Evolutionary conservation across 1,140 invertebrate genomes (phyloP).

Genomic region (Hirudo medicinalis): DNA sequence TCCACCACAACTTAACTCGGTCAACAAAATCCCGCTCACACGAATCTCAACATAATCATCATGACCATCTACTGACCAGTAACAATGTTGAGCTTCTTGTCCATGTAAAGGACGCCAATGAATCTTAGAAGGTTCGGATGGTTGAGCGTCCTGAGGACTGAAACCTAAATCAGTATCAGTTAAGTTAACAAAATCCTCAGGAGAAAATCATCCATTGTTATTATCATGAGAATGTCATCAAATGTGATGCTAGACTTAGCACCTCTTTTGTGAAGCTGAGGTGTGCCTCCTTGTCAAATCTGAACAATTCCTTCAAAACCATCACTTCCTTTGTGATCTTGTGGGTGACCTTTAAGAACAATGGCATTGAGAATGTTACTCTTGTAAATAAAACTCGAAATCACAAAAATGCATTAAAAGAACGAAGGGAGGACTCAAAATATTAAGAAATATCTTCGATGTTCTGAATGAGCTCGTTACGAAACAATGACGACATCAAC

Average conservation of each 20-base stretch:
- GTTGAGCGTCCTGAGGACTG: slow-evolving; percentile 67
- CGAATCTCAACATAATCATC: too few relatives aligned
- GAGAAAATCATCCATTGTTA: too few relatives aligned
- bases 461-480: too few relatives aligned
- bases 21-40: neutral
- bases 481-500: too few relatives aligned
- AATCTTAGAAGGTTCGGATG: slow-evolving; percentile 81
- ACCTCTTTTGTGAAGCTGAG: slow-evolving; percentile 83
- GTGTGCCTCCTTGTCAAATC: slow-evolving; percentile 82
- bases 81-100: slow-evolving; percentile 74
- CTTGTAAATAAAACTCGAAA: too few relatives aligned
- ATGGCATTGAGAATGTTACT: neutral
- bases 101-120: slow-evolving; percentile 83
- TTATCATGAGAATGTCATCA: slow-evolving; percentile 1
- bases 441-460: too few relatives aligned
- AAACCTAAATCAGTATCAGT: slow-evolving; percentile 49
- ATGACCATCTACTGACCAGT: slow-evolving; percentile 39
- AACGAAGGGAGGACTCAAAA: too few relatives aligned
- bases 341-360: slow-evolving; percentile 58
- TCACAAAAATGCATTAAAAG: too few relatives aligned
- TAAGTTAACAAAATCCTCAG: too few relatives aligned
- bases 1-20: too few relatives aligned
- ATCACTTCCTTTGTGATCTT: slow-evolving; percentile 76
- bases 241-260: neutral
- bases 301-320: slow-evolving; percentile 84